phyloP scores from a whole-genome alignment of 2,113 vertebrate genomes.

The Dipodomys merriami region DNA sequence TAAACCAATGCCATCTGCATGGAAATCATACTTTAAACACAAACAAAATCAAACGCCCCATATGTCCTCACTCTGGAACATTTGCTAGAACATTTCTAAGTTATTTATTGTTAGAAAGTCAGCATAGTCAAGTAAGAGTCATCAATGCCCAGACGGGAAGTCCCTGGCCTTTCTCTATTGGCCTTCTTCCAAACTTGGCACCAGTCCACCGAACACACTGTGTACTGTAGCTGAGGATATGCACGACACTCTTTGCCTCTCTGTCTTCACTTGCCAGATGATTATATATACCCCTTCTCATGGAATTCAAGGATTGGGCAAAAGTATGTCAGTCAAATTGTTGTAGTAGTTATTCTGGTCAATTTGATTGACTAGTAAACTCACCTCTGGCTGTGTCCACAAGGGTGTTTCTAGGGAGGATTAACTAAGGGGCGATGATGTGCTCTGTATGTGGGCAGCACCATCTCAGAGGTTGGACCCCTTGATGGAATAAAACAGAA shows the following conservation, averaged over 20 bases:
- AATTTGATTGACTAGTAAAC: background rate
- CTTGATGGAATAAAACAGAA: background rate
- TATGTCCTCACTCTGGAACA: conserved; percentile 36
- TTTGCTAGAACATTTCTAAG: conserved; percentile 45
- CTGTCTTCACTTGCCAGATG: background rate
- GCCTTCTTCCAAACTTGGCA: background rate
- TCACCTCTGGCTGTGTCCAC: too few relatives aligned
- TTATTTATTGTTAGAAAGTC: conserved; percentile 58
- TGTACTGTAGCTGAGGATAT: background rate
- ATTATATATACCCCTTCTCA: background rate
- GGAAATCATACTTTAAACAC: conserved; percentile 72
- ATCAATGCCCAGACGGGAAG: background rate
- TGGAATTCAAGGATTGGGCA: conserved; percentile 34
- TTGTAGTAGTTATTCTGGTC: too few relatives aligned
- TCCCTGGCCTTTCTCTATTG: background rate
- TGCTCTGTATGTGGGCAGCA: background rate
- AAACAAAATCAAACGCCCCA: conserved; percentile 66
- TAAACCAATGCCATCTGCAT: conserved; percentile 81
- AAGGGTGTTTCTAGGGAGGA: background rate
- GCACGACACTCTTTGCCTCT: background rate
- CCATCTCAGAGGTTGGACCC: background rate
- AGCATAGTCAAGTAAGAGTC: background rate
- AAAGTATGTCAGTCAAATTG: conserved; percentile 24
- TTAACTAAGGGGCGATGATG: background rate
- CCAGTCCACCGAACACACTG: fast-evolving